Conservation (phyloP, 2,888 invertebrate genomes). For the Andrena haemorrhoa region DNA sequence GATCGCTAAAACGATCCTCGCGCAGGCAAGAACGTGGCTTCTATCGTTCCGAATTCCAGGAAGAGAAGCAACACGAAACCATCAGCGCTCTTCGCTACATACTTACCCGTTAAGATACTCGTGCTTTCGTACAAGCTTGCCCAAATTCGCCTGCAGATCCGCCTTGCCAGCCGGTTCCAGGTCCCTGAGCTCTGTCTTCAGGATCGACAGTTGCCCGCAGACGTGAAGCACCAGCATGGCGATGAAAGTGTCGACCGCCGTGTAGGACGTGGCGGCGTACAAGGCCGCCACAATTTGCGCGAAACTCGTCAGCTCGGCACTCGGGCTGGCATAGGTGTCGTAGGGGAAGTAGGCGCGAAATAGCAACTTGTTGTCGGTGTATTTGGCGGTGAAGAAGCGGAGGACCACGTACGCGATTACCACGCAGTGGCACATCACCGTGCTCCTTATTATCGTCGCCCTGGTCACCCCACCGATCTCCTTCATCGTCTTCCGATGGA, state of each 20-base stretch:
- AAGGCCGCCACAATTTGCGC: slow-evolving; percentile 17
- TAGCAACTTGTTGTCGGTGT: slow-evolving; percentile 20
- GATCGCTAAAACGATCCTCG: too few species aligned
- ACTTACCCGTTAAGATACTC: slow-evolving; percentile 58
- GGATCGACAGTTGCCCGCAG: slow-evolving; percentile 58
- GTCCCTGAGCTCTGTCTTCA: slow-evolving; percentile 21
- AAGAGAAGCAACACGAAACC: too few species aligned
- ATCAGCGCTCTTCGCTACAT: too few species aligned
- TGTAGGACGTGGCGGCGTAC: slow-evolving; percentile 40
- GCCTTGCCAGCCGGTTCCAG: background rate
- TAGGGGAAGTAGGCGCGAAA: slow-evolving; percentile 54
- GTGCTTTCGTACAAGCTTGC: slow-evolving; percentile 47
- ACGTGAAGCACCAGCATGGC: slow-evolving; percentile 58
- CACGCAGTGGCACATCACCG: slow-evolving; percentile 2
- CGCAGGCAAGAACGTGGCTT: too few species aligned
- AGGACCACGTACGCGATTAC: background rate
- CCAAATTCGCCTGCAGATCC: background rate
- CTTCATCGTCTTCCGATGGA: slow-evolving; percentile 36
- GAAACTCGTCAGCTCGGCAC: slow-evolving; percentile 28
- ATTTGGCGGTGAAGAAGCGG: background rate
- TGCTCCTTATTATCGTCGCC: slow-evolving; percentile 35
- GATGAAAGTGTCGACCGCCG: slow-evolving; percentile 63
- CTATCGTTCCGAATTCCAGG: too few species aligned
- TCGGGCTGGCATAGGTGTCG: slow-evolving; percentile 43
- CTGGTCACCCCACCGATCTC: slow-evolving; percentile 5